phyloP scores from a whole-genome alignment of 2,113 vertebrate genomes.

The Phyllostomus hastatus region DNA sequence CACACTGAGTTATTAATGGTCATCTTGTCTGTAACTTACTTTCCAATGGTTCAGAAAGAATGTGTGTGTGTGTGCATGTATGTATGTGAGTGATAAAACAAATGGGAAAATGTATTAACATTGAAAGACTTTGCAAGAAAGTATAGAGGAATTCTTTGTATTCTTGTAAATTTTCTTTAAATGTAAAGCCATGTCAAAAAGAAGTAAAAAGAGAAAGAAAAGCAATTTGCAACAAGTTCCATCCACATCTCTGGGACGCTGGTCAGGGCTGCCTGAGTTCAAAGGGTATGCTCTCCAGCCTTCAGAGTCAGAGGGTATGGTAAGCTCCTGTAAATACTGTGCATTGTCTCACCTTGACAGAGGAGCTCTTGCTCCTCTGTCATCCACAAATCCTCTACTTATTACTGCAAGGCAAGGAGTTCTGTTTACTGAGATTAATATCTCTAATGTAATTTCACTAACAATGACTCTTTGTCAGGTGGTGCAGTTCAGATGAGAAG shows the following conservation, averaged over 20 bases:
- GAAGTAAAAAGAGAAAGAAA: not conserved
- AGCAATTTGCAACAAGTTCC: not conserved
- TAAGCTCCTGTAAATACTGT: rapidly evolving
- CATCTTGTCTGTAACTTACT: not conserved
- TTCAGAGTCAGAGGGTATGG: rapidly evolving
- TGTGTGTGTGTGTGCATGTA: not conserved
- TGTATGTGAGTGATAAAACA: not conserved
- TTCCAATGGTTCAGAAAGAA: conserved; percentile 10
- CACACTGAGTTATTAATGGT: not conserved
- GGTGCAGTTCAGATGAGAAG: not conserved
- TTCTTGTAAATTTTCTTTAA: not conserved
- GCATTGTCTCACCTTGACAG: not conserved
- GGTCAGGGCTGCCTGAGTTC: not conserved
- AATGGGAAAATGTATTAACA: not conserved
- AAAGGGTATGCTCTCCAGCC: not conserved
- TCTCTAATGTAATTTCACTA: not conserved
- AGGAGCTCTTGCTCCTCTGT: not conserved
- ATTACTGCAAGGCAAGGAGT: not conserved
- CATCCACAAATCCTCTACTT: not conserved
- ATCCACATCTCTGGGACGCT: not conserved
- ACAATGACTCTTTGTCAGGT: not conserved
- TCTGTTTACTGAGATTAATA: not conserved
- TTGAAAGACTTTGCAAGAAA: not conserved
- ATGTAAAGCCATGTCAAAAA: not conserved
- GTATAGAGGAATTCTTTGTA: not conserved